phyloP scores from a whole-genome alignment of 2,888 invertebrate genomes.

The Dolomedes plantarius region DNA sequence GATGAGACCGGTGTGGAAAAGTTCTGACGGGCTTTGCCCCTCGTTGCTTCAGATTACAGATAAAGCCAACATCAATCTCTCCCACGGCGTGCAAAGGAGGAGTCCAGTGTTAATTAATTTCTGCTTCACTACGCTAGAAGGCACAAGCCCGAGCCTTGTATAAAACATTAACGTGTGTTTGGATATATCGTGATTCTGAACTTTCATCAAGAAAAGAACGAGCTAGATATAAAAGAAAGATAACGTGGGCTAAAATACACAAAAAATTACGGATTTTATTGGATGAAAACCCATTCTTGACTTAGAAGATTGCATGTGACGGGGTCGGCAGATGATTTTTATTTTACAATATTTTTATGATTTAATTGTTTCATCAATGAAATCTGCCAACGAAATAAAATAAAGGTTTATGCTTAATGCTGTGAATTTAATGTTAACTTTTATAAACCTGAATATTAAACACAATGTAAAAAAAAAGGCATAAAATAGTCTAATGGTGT shows the following conservation, averaged over 20 bases:
- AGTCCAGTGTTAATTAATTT: constrained; percentile 18
- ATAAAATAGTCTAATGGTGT: no score
- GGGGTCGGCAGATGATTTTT: no score
- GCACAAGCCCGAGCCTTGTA: background rate
- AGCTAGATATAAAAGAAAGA: background rate
- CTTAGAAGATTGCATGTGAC: no score
- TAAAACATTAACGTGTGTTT: background rate
- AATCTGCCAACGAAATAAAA: no score
- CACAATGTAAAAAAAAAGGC: no score
- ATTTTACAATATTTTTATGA: no score
- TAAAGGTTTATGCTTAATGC: no score
- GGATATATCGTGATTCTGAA: background rate
- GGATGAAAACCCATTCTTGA: no score
- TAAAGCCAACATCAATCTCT: constrained; percentile 64
- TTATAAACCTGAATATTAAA: no score
- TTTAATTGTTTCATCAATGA: no score
- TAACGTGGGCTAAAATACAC: background rate
- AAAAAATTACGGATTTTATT: no score
- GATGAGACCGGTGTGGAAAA: constrained; percentile 53
- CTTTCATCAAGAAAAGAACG: background rate
- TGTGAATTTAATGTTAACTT: no score
- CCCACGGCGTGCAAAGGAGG: constrained; percentile 12
- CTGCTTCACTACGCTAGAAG: background rate
- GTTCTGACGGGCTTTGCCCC: constrained; percentile 36
- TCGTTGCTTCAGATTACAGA: constrained; percentile 64